phyloP scores from a whole-genome alignment of 2,113 vertebrate species.

The Nyctibius bracteatus region DNA sequence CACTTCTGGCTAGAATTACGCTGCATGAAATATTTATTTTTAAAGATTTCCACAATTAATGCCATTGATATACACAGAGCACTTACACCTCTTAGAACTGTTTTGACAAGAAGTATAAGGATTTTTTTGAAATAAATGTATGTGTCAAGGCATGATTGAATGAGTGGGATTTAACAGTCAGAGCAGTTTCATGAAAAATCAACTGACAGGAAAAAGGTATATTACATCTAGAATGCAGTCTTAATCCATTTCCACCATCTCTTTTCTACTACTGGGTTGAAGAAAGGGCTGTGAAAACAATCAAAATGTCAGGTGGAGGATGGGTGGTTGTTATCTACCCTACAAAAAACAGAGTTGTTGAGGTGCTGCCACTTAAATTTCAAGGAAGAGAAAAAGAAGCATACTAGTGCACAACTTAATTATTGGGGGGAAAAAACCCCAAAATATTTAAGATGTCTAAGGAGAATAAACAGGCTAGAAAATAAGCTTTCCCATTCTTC shows the following conservation, averaged over 20 bases:
- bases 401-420: background rate
- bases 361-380: background rate
- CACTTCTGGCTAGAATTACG: slow-evolving; percentile 15
- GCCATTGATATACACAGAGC: background rate
- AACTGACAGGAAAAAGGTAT: background rate
- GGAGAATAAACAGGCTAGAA: background rate
- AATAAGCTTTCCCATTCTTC: background rate
- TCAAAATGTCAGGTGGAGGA: background rate
- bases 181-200: slow-evolving; percentile 14
- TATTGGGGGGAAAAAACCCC: accelerated
- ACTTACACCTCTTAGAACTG: background rate
- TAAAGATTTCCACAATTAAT: slow-evolving; percentile 10
- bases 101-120: slow-evolving; percentile 18
- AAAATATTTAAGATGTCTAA: background rate
- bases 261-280: background rate
- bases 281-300: background rate
- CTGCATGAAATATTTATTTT: background rate
- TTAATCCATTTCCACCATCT: background rate
- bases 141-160: slow-evolving; percentile 27
- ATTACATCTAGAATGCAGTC: background rate
- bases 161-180: background rate
- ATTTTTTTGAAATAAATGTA: background rate
- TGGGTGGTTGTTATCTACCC: background rate
- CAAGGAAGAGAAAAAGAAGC: background rate
- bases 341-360: background rate